Conservation (phyloP, 2,888 invertebrate genomes). For the Drosophila borborema region DNA sequence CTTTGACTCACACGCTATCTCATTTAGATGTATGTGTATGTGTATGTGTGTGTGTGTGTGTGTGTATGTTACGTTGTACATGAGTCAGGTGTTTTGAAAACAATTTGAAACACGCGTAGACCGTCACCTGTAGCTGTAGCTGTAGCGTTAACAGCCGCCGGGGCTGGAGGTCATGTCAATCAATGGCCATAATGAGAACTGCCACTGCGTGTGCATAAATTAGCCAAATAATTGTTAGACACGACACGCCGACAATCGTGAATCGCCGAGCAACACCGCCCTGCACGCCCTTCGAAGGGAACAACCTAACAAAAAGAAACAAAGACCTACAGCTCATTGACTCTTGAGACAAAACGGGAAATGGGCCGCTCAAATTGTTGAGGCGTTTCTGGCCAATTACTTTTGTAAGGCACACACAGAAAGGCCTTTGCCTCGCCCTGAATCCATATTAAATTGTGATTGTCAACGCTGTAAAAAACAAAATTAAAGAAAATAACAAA, state of each 20-base stretch:
- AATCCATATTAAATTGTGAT: constrained; percentile 34
- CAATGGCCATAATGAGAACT: constrained; percentile 65
- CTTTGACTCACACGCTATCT: constrained; percentile 35
- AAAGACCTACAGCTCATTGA: constrained; percentile 48
- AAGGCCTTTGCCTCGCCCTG: constrained; percentile 10
- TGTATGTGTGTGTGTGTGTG: background rate
- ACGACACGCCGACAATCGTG: constrained; percentile 46
- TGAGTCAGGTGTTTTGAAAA: constrained; percentile 41
- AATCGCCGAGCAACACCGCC: background rate
- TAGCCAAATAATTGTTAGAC: constrained; percentile 71
- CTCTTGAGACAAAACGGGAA: constrained; percentile 54
- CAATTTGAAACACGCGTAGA: constrained; percentile 56
- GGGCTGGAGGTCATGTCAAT: constrained; percentile 69
- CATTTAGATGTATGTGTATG: constrained; percentile 1
- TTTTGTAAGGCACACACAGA: constrained; percentile 31
- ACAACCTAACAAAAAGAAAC: constrained; percentile 9
- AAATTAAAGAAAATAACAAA: constrained; percentile 4
- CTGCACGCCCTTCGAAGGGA: background rate
- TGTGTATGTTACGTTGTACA: constrained; percentile 1
- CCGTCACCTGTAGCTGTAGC: constrained; percentile 55
- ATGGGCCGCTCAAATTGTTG: constrained; percentile 46
- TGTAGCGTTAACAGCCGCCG: constrained; percentile 2
- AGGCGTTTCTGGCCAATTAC: constrained; percentile 46
- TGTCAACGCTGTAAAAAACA: constrained; percentile 34
- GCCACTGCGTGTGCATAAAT: constrained; percentile 71